phyloP scores from a whole-genome alignment of 2,888 invertebrate species.

The Apodemia duryi region DNA sequence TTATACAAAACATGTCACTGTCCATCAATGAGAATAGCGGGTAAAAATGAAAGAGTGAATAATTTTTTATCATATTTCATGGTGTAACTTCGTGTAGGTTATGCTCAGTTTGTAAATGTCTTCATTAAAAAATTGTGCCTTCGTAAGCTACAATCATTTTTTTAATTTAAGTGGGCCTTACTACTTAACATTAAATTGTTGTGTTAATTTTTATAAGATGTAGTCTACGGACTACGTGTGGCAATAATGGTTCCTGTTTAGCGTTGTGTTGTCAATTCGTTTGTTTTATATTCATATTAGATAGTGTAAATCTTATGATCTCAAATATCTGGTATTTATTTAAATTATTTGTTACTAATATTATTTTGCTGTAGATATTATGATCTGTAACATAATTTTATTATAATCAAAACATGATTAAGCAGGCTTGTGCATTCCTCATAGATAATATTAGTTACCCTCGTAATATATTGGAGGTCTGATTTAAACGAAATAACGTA shows the following conservation, averaged over 20 bases:
- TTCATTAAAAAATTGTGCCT: constrained; percentile 19
- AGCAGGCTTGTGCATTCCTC: constrained; percentile 14
- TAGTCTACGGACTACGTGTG: constrained; percentile 19
- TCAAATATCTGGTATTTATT: constrained; percentile 23
- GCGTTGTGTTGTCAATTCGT: constrained; percentile 21
- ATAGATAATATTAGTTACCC: constrained; percentile 16
- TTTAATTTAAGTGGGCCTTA: constrained; percentile 27
- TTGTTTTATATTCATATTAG: constrained; percentile 17
- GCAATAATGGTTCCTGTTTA: constrained; percentile 27
- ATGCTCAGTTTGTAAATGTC: constrained; percentile 3
- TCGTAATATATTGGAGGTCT: constrained; percentile 9
- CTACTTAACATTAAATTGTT: constrained; percentile 23
- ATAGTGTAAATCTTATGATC: constrained; percentile 25
- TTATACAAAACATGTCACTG: not conserved
- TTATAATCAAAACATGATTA: not conserved
- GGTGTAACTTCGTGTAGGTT: not conserved
- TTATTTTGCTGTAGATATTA: constrained; percentile 15
- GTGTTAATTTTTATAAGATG: constrained; percentile 25
- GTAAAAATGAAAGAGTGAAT: too few relatives aligned
- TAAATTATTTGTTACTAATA: constrained; percentile 15
- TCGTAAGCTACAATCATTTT: constrained; percentile 15
- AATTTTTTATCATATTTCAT: not conserved
- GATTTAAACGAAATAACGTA: constrained; percentile 2
- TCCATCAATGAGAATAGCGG: not conserved
- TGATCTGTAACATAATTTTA: not conserved